phyloP scores from a whole-genome alignment of 2,113 vertebrate genomes.

The Apus apus region DNA sequence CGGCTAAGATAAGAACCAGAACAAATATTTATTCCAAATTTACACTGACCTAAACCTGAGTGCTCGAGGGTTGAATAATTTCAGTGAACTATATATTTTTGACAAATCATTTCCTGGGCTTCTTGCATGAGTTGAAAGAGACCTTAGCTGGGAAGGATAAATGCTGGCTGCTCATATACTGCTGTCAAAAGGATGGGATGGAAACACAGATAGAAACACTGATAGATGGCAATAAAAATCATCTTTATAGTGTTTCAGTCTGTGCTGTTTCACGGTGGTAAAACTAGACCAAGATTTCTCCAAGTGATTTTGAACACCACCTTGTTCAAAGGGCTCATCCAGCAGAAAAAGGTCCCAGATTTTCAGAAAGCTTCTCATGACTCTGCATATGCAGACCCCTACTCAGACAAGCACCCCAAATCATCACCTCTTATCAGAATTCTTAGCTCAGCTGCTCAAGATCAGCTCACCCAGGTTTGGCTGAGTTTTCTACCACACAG shows the following conservation, averaged over 20 bases:
- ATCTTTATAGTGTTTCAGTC: not conserved
- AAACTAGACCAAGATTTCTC: not conserved
- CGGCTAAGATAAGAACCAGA: constrained; percentile 59
- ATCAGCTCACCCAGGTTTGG: too few relatives aligned
- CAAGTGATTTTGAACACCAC: fast-evolving
- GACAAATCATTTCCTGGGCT: constrained; percentile 33
- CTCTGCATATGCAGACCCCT: too few relatives aligned
- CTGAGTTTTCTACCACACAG: not conserved
- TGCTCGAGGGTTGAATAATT: constrained; percentile 43
- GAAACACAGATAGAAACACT: constrained; percentile 25
- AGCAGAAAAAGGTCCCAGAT: not conserved
- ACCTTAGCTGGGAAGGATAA: constrained; percentile 51
- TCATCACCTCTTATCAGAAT: not conserved
- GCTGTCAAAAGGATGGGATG: constrained; percentile 29
- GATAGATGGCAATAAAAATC: constrained; percentile 27
- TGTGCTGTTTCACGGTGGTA: not conserved
- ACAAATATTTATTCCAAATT: constrained; percentile 69
- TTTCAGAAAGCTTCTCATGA: not conserved
- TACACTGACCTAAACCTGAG: constrained; percentile 62
- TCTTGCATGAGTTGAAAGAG: constrained; percentile 42
- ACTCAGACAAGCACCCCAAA: not conserved
- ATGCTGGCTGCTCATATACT: not conserved
- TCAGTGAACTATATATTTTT: constrained; percentile 29
- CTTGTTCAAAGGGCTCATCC: not conserved
- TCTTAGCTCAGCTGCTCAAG: not conserved